These are phyloP conservation scores for Batillaria attramentaria DNA, from an alignment of 1,140 invertebrate species.

Conservation along the genomic window DNA sequence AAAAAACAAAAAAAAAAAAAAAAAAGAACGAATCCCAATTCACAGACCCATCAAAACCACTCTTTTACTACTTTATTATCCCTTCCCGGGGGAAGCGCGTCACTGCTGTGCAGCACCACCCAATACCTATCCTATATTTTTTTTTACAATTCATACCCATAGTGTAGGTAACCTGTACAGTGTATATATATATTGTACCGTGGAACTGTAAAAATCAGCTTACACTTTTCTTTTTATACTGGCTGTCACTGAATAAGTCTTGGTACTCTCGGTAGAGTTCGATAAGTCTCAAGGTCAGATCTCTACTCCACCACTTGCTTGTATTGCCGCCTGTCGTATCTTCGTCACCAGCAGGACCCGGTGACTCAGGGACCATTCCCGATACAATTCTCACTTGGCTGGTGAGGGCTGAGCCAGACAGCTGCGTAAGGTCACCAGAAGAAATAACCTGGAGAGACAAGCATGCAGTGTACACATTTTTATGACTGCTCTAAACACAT, in stretches of 20 bases:
- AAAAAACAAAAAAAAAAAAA: too few relatives aligned
- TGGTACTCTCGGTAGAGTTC: slow-evolving; percentile 27
- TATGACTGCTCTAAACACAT: too few relatives aligned
- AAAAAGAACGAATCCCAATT: too few relatives aligned
- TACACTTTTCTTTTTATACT: slow-evolving; percentile 38
- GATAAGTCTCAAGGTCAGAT: slow-evolving; percentile 22
- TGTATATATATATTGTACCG: not conserved
- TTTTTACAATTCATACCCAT: not conserved
- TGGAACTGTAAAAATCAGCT: too few relatives aligned
- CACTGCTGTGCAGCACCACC: not conserved
- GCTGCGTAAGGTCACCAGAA: not conserved
- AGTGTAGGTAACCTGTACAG: not conserved
- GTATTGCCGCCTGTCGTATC: too few relatives aligned
- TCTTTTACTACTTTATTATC: too few relatives aligned
- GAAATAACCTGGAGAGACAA: not conserved
- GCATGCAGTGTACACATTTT: too few relatives aligned
- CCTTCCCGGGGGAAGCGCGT: too few relatives aligned
- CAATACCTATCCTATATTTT: not conserved
- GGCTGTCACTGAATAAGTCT: slow-evolving; percentile 6
- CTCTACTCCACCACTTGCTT: too few relatives aligned
- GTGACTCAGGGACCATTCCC: not conserved
- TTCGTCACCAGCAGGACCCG: slow-evolving; percentile 7
- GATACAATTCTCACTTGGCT: not conserved
- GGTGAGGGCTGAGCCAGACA: not conserved
- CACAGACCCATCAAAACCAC: not conserved